Evolutionary conservation across 2,888 invertebrate species (phyloP).

Genomic region (Noctua janthe): DNA sequence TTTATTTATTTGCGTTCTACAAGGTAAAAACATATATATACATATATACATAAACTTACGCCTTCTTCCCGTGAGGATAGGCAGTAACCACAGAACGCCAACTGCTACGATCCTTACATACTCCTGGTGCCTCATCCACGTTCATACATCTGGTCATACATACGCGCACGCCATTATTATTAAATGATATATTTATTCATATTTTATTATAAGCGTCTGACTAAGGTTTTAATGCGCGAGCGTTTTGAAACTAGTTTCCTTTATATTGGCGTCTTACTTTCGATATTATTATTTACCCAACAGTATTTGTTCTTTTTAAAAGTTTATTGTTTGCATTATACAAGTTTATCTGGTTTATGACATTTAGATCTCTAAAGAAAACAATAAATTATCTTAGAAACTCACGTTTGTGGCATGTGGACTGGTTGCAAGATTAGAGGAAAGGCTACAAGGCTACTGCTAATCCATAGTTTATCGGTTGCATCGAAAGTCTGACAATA

Average conservation of each 20-base stretch:
- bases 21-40: no score
- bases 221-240: background rate
- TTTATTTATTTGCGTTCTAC: no score
- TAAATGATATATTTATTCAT: slow-evolving; percentile 17
- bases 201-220: slow-evolving; percentile 9
- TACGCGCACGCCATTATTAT: background rate
- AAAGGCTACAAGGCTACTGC: background rate
- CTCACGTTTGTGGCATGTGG: background rate
- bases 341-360: background rate
- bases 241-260: slow-evolving; percentile 15
- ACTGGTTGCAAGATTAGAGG: no score
- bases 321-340: background rate
- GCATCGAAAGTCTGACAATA: background rate
- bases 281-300: slow-evolving; percentile 9
- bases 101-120: no score
- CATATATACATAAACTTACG: no score
- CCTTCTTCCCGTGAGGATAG: no score
- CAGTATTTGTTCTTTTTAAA: background rate
- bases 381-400: background rate
- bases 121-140: no score
- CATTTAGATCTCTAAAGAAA: background rate
- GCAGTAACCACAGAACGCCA: no score
- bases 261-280: slow-evolving; percentile 8
- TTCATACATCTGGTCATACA: no score
- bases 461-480: background rate